A percentile compares a stretch with the other conserved stretches of the same genome.
These are phyloP conservation scores for Sinosuthora webbiana DNA, from an alignment of 2,113 vertebrate species.

Conservation along the genomic window DNA sequence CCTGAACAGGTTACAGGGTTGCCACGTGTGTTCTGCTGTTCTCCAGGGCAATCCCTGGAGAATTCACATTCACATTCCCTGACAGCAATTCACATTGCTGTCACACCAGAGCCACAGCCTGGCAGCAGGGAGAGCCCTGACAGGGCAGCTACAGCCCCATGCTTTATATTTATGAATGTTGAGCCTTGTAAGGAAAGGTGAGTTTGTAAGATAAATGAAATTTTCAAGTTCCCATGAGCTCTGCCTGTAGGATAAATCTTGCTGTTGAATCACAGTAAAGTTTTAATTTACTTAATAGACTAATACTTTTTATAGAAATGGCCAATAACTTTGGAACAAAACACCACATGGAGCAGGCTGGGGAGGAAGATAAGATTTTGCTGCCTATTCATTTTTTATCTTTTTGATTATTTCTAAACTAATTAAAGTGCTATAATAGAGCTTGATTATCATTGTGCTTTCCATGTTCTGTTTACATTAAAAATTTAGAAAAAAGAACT, in stretches of 20 bases:
- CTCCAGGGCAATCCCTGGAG: background rate
- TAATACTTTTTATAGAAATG: background rate
- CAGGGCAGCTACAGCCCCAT: background rate
- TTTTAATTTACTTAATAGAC: conserved; percentile 10
- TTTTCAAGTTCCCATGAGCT: background rate
- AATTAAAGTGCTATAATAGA: conserved; percentile 2
- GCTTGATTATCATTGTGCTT: background rate
- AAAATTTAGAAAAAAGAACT: background rate
- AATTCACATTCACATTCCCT: no score
- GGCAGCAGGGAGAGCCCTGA: background rate
- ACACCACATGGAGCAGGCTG: background rate
- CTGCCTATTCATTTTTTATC: background rate
- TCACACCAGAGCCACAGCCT: background rate
- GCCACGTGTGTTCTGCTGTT: rapidly evolving
- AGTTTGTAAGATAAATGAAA: background rate
- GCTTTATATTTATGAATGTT: background rate
- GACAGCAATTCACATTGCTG: background rate
- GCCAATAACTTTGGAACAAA: background rate
- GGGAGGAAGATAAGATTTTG: conserved; percentile 3
- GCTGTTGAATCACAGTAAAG: background rate
- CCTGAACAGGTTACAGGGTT: background rate
- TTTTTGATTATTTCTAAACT: conserved; percentile 31
- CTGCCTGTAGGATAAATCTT: background rate
- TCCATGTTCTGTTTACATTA: conserved; percentile 8
- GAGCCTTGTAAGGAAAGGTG: background rate